Evolutionary conservation across 2,113 vertebrate species (phyloP).

Genomic region (Callopanchax toddi): DNA sequence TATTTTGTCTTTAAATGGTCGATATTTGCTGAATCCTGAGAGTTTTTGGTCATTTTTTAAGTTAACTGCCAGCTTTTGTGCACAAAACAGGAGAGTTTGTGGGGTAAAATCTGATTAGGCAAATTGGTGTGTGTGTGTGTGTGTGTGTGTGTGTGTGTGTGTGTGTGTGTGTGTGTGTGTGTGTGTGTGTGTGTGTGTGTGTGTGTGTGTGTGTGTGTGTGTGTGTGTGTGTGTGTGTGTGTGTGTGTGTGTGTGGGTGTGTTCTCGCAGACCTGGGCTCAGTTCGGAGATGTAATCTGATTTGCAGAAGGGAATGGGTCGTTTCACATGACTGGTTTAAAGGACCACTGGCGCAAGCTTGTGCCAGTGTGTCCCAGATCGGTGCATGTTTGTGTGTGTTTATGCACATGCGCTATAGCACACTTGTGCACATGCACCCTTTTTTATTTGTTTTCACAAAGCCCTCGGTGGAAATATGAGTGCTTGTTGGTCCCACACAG

Average conservation of each 20-base stretch:
- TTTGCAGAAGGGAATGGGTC: constrained; percentile 77
- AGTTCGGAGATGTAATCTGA: constrained; percentile 79
- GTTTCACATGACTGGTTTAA: constrained; percentile 83
- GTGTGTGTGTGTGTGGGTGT: constrained; percentile 41
- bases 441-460: constrained; percentile 43
- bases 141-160: constrained; percentile 1
- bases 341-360: constrained; percentile 71
- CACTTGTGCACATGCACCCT: constrained; percentile 15
- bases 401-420: constrained; percentile 3
- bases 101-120: constrained; percentile 64
- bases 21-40: constrained; percentile 4
- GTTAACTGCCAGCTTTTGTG: constrained; percentile 6
- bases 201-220: constrained; percentile 25
- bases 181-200: constrained; percentile 11
- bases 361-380: constrained; percentile 73
- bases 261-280: constrained; percentile 67
- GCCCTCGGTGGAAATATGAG: constrained; percentile 23
- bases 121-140: constrained; percentile 11
- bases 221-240: constrained; percentile 3
- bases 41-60: constrained; percentile 1
- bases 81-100: constrained; percentile 30
- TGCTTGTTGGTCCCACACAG: constrained; percentile 35
- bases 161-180: constrained; percentile 9
- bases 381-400: constrained; percentile 25
- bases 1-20: neutral